A percentile compares a stretch with the other conserved stretches of the same genome.
phyloP scores from a whole-genome alignment of 2,113 vertebrate genomes.

The Tachycineta bicolor region DNA sequence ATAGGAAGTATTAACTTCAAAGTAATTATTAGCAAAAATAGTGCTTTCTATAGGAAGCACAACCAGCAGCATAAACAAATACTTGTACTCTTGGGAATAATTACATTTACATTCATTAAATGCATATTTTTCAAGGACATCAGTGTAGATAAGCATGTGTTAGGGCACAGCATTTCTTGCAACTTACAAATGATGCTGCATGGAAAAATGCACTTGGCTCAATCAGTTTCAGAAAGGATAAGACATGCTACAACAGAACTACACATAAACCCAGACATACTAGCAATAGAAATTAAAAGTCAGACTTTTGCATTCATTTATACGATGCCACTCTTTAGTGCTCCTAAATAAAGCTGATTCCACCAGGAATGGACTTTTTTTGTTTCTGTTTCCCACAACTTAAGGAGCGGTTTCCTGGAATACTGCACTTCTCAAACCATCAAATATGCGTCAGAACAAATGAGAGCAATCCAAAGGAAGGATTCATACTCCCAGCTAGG shows the following conservation, averaged over 20 bases:
- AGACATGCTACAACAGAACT: not conserved
- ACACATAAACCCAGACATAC: not conserved
- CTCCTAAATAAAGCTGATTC: not conserved
- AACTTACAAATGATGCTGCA: not conserved
- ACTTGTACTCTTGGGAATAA: constrained; percentile 33
- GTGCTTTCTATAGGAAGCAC: constrained; percentile 43
- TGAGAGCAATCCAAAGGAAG: not conserved
- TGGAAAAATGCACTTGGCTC: not conserved
- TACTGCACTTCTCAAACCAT: not conserved
- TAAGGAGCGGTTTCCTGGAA: not conserved
- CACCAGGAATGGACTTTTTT: not conserved
- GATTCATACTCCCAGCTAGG: not conserved
- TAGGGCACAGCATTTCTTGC: not conserved
- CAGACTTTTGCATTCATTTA: not conserved
- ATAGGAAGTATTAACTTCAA: constrained; percentile 74
- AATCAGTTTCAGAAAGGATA: not conserved
- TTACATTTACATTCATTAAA: constrained; percentile 45
- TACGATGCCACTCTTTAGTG: not conserved
- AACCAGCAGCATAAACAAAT: not conserved
- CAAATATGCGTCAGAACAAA: not conserved
- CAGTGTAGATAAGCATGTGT: not conserved
- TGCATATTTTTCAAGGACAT: constrained; percentile 46
- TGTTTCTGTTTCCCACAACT: fast-evolving
- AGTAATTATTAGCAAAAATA: constrained; percentile 68
- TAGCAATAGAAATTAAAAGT: not conserved